Base-by-base conservation (phyloP, 1,140 invertebrate species). In the Hestina assimilis region DNA sequence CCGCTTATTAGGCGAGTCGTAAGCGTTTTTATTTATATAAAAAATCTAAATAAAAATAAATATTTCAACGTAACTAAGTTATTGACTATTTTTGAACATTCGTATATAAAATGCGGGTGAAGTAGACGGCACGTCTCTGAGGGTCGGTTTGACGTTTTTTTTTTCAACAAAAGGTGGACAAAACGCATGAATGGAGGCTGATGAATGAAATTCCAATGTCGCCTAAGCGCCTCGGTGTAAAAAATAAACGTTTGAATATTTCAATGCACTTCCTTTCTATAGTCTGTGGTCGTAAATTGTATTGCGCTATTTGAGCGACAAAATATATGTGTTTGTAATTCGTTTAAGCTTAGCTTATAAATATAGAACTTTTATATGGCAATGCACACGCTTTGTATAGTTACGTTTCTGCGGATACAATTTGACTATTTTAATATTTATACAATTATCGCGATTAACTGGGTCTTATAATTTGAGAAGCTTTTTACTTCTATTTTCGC, bases 131-230 rank as follows among this genome's bases (percentile, higher is more conserved):
- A 59, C 72, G 82, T 79, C 82, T 63, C 71, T 77, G 65, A 76
- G 75, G 77, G 72, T 64, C 65, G 40, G 45, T 67, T 65, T 69
- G 66, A 59, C 66, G 56, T 60, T 53, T 82, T 84, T 38, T 84
- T 78, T 66, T 75, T 66, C 55, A 50, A 38, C 38, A 41, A 67
- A 67, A 69, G 55, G 69, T 54, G 59, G 68, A 78, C 76, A 79
- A 79, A 75, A 75, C 72, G 69, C 41, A 58, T 79, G 66, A 79
- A 79, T 75, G 74, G 75, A 67, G 54, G 12, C 51, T 62, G 64
- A 63, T 83, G 83, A 86, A 86, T 86, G 83, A 83, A 86, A 86
- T 86, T 86, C 80, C 75, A 55, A 55, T 41, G 66, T 69, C 63
- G 41, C 63, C 43, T 79, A 80, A 85, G 79, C 79, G 83, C 80